Percentiles rank a stretch among this genome's conserved stretches.
Evolutionary conservation across 1,140 invertebrate species (phyloP).

Genomic region (Condylostylus longicornis): DNA sequence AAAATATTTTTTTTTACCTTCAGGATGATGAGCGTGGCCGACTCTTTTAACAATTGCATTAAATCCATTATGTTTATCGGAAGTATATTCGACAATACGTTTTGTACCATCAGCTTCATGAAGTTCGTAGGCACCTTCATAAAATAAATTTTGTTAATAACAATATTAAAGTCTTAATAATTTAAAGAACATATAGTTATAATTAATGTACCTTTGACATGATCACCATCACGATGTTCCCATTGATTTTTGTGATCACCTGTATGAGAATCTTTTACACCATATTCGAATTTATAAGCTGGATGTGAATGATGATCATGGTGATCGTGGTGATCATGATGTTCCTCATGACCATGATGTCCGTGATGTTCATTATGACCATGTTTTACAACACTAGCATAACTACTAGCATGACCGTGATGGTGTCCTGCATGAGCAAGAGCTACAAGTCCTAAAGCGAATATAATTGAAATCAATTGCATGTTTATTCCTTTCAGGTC

Average conservation of each 20-base stretch:
- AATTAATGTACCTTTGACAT: slow-evolving; percentile 37
- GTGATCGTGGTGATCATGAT: slow-evolving; percentile 8
- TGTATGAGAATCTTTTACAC: slow-evolving; percentile 53
- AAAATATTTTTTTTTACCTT: too few relatives aligned
- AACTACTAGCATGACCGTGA: too few relatives aligned
- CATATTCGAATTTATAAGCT: slow-evolving; percentile 57
- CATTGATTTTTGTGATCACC: slow-evolving; percentile 53
- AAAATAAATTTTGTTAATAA: background rate
- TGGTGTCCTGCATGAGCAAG: too few relatives aligned
- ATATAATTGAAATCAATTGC: too few relatives aligned
- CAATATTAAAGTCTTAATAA: background rate
- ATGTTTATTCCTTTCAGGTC: too few relatives aligned
- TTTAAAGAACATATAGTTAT: background rate
- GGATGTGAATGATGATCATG: slow-evolving; percentile 33
- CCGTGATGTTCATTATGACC: too few relatives aligned
- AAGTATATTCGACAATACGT: slow-evolving; percentile 44
- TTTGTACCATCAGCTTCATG: slow-evolving; percentile 43
- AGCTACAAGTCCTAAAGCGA: too few relatives aligned
- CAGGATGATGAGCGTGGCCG: slow-evolving; percentile 34
- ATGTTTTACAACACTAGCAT: too few relatives aligned
- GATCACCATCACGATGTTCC: slow-evolving; percentile 44
- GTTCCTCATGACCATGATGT: slow-evolving; percentile 10
- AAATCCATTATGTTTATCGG: slow-evolving; percentile 39
- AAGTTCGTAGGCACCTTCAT: slow-evolving; percentile 38
- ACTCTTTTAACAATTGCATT: slow-evolving; percentile 41